Base-by-base conservation (phyloP, 2,888 invertebrate genomes). In the Perdita meconis region DNA sequence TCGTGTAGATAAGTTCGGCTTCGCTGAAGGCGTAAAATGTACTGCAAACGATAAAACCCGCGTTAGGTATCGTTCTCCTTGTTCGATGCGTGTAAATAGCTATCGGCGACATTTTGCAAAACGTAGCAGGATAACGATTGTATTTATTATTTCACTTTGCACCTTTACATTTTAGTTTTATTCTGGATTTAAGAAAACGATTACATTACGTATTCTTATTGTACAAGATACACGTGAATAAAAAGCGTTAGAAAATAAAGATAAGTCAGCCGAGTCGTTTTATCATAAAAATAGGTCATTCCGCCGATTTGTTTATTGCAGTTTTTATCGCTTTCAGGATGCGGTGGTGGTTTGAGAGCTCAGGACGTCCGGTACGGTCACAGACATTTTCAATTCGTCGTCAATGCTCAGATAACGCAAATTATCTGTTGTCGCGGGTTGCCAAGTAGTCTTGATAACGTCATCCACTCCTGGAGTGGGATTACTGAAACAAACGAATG, bases 401-500 rank as follows among this genome's bases (percentile, higher is more conserved):
- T 50, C 70, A 13, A 90, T 89, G 1, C 89, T 81, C 2, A 90
- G 75, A 59, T 78, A 88, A 67, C 85, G 63, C 55, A 82, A 78
- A 4, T 65, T 60, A 38, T 77, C 66, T 6, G 24, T 60, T 2
- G 81, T 82, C 12, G 85, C 34, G 1, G 88, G 84, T 38, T 55
- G 8, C 90, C 90, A 90, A 10, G 51, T 79, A 13, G 57, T 68
- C 1, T 81, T 68, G 36, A 89, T 64, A 8, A 78, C 42, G 0
- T 84, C 78, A 50, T 89, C 81, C 2, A 80, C n/a, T 3, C n/a
- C 4, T 0, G 87, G 73, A 1, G 89, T 90, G 22, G 90, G 90
- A 78, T 88, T 61, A 22, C 90, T 90, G 19, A n/a, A 47, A 47
- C 1, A 19, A 68, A 44, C 36, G 56, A 56, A 56, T 24, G 13